phyloP scores from a whole-genome alignment of 2,797 vertebrate genomes.

The Cetoscarus ocellatus region DNA sequence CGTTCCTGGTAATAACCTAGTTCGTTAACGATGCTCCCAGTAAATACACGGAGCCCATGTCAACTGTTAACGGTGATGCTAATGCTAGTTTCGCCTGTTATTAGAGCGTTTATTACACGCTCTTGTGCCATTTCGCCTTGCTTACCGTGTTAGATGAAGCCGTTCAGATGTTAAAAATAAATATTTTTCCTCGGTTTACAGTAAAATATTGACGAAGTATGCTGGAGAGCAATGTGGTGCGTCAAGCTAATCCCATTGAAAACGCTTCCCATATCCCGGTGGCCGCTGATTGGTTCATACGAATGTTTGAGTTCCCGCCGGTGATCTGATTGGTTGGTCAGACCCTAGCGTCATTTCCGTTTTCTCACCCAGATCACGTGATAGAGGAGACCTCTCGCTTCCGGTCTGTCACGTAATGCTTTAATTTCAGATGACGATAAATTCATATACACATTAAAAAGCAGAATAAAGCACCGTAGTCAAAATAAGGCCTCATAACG shows the following conservation, averaged over 20 bases:
- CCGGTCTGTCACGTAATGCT: no score
- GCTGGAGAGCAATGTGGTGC: conserved; percentile 22
- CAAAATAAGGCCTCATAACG: no score
- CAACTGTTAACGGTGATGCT: conserved; percentile 27
- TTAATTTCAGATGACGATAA: no score
- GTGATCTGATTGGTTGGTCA: conserved; percentile 63
- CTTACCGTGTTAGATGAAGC: conserved; percentile 60
- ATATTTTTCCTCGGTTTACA: neutral
- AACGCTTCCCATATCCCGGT: neutral
- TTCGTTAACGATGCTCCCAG: conserved; percentile 6
- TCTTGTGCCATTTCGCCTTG: conserved; percentile 1
- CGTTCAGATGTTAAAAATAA: neutral
- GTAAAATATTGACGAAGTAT: neutral
- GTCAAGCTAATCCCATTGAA: conserved; percentile 16
- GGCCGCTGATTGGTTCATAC: conserved; percentile 75
- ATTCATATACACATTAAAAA: no score
- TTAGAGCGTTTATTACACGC: neutral
- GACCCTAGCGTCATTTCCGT: conserved; percentile 31
- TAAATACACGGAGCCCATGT: conserved; percentile 38
- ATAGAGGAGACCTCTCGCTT: neutral
- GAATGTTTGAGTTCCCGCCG: conserved; percentile 70
- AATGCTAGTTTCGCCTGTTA: conserved; percentile 40
- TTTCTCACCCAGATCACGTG: conserved; percentile 45
- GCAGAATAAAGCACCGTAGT: no score
- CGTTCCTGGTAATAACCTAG: neutral